Conservation (phyloP, 1,140 invertebrate genomes). For the Aphelenchoides avenae region DNA sequence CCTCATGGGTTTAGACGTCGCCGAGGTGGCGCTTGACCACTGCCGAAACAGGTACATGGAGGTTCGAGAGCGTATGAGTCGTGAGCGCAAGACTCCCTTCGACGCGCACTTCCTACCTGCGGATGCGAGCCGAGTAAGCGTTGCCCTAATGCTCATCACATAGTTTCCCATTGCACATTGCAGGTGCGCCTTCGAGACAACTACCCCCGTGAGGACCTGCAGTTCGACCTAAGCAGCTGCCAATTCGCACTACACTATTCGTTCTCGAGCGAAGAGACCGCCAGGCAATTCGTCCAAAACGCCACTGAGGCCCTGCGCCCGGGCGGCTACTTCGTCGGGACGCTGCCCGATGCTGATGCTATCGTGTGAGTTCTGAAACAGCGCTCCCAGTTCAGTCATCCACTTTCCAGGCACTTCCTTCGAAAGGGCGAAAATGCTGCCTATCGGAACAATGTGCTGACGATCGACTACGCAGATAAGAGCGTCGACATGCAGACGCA, state of each 20-base stretch:
- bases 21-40: slow-evolving; percentile 81
- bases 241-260: slow-evolving; percentile 94
- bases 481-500: slow-evolving; percentile 62
- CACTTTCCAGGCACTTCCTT: slow-evolving; percentile 32
- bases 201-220: slow-evolving; percentile 67
- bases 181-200: slow-evolving; percentile 62
- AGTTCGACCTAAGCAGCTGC: slow-evolving; percentile 85
- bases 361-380: slow-evolving; percentile 70
- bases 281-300: slow-evolving; percentile 85
- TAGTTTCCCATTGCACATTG: not conserved
- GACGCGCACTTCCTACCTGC: slow-evolving; percentile 83
- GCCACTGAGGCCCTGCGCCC: slow-evolving; percentile 77
- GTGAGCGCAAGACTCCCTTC: slow-evolving; percentile 63
- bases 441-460: slow-evolving; percentile 59
- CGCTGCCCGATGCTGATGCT: slow-evolving; percentile 85
- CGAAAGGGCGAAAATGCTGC: slow-evolving; percentile 18
- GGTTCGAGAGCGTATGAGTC: slow-evolving; percentile 55
- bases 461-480: slow-evolving; percentile 74
- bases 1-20: slow-evolving; percentile 71
- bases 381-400: slow-evolving; percentile 9
- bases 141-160: slow-evolving; percentile 11
- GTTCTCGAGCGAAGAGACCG: slow-evolving; percentile 86
- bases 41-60: slow-evolving; percentile 65
- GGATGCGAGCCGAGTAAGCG: slow-evolving; percentile 67
- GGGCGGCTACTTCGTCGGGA: slow-evolving; percentile 93